Evolutionary conservation across 2,113 vertebrate species (phyloP).

Genomic region (Megaptera novaeangliae): DNA sequence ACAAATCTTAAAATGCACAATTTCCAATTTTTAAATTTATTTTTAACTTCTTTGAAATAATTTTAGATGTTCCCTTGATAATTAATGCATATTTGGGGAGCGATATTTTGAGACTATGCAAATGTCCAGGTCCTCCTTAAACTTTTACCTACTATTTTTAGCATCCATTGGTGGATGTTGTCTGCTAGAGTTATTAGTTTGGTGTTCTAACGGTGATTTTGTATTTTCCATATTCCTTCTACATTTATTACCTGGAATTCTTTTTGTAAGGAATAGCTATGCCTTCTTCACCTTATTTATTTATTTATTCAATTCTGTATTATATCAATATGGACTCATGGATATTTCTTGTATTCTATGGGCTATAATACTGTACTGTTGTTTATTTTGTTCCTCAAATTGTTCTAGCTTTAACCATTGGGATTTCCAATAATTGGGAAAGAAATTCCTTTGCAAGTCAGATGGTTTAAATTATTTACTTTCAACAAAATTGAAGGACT

Average conservation of each 20-base stretch:
- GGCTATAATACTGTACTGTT: not conserved
- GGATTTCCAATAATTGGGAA: not conserved
- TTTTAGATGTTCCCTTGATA: not conserved
- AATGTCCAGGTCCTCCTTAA: not conserved
- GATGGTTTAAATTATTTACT: not conserved
- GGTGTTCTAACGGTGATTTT: not conserved
- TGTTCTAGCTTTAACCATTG: not conserved
- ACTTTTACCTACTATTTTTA: not conserved
- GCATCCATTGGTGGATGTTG: not conserved
- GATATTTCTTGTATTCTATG: not conserved
- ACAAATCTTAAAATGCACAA: not conserved
- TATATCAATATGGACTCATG: not conserved
- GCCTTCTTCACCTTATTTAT: too few relatives aligned
- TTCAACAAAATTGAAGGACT: not conserved
- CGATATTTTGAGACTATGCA: not conserved
- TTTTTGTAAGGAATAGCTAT: not conserved
- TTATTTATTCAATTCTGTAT: not conserved
- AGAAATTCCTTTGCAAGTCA: not conserved
- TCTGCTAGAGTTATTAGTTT: not conserved
- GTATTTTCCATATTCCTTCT: not conserved
- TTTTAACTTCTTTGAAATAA: not conserved
- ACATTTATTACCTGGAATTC: not conserved
- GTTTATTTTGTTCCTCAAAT: not conserved
- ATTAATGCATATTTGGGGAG: not conserved
- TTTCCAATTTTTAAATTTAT: not conserved